Base-by-base conservation (phyloP, 2,797 vertebrate genomes). In the Glyptemys insculpta region DNA sequence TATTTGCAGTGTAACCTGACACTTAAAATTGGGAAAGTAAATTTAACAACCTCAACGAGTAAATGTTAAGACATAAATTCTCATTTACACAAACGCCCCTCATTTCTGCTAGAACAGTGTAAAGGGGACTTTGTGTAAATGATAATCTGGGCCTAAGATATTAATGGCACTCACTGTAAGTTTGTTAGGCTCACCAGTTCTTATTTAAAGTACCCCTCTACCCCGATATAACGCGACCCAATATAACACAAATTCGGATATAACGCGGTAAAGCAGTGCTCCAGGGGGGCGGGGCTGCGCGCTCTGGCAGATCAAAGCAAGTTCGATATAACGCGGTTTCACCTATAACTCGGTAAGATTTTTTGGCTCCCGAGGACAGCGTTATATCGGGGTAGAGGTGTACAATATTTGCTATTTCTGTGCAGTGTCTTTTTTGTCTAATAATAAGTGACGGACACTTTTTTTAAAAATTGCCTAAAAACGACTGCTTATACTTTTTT, bases 31-130 rank as follows among this genome's bases (percentile, higher is more conserved):
- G 80, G 31, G 93, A 96, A 95, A 94, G 65, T 94, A 68, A 87
- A 37, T 91, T 91, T 86, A 92, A 76, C 65, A 87, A 21, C n/a
- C 59, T 56, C 44, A 76, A 90, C 23, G 8, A 84, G 65, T 86
- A 95, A 95, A 96, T 93, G 86, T 93, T 96, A 93, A 94, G 94
- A 62, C 90, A 25, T 53, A 44, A 87, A 27, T 79, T 93, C 94
- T 89, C 37, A 56, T 93, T 92, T 92, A 74, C 84, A 88, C 21
- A 21, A 34, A 87, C 83, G 49, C 84, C 81, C 52, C 1, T 0
- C 56, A 86, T 94, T 88, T 78, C 85, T 91, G 87, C 86, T 79
- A 85, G 91, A 89, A 79, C 80, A 85, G 37, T 27, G 5, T 54
- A 47, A 85, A 95, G 88, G 56, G 52, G 56, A 47, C 44, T 49